A percentile compares a stretch with the other conserved stretches of the same genome.
Conservation (phyloP, 2,888 invertebrate species). For the Furcula furcula region DNA sequence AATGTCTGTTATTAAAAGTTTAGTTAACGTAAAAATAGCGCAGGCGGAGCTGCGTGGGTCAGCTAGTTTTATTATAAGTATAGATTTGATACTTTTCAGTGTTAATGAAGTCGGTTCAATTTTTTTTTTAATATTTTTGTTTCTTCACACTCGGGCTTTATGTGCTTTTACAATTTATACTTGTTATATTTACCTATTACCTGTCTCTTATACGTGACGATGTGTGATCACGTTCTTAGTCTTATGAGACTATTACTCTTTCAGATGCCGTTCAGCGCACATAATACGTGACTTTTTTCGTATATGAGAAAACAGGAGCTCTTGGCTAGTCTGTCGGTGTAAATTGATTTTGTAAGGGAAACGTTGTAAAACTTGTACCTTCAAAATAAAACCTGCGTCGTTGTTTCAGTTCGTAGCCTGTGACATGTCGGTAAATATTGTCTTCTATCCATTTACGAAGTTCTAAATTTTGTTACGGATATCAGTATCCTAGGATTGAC, state of each 20-base stretch:
- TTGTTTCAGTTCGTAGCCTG: constrained; percentile 37
- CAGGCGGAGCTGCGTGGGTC: no score
- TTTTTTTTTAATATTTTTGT: no score
- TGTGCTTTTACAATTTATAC: no score
- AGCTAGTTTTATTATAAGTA: no score
- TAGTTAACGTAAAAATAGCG: no score
- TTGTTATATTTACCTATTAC: no score
- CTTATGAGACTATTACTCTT: constrained; percentile 50
- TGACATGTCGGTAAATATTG: constrained; percentile 32
- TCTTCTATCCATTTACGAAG: constrained; percentile 26
- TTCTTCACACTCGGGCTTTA: no score
- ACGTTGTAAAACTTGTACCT: constrained; percentile 66
- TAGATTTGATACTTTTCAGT: no score
- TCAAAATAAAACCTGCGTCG: constrained; percentile 40
- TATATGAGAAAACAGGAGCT: constrained; percentile 49
- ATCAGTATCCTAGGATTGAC: not conserved
- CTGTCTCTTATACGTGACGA: no score
- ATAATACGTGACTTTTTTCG: constrained; percentile 72
- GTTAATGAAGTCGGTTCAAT: no score
- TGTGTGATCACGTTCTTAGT: constrained; percentile 42
- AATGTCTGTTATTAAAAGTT: no score
- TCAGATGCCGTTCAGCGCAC: constrained; percentile 47
- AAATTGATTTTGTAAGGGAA: constrained; percentile 70
- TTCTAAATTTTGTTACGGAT: not conserved
- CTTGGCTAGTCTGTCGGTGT: constrained; percentile 53